Conservation (phyloP, 2,888 invertebrate species). For the Latrodectus elegans region DNA sequence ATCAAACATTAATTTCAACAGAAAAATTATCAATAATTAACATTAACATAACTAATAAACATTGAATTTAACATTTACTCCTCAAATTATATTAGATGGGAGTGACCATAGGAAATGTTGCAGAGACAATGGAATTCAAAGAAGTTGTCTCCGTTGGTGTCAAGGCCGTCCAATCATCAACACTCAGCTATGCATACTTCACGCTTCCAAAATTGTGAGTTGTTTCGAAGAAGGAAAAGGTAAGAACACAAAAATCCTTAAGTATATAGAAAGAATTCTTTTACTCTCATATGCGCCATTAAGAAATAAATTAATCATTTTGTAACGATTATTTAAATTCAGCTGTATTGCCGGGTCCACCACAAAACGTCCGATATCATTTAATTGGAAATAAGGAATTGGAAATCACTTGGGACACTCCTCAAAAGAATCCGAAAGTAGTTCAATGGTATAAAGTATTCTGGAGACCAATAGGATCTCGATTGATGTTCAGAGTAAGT, state of each 20-base stretch:
- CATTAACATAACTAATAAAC: no score
- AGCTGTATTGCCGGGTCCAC: constrained; percentile 86
- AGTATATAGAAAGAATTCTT: no score
- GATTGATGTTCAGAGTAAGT: constrained; percentile 71
- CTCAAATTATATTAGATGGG: constrained; percentile 74
- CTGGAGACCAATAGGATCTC: constrained; percentile 82
- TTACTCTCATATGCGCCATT: no score
- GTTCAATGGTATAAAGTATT: constrained; percentile 89
- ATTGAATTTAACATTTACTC: no score
- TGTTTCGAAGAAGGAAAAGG: constrained; percentile 87
- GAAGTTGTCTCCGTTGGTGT: constrained; percentile 88
- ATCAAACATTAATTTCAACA: no score
- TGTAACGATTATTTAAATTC: not conserved
- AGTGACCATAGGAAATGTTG: constrained; percentile 89
- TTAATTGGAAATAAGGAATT: constrained; percentile 44
- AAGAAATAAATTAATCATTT: not conserved
- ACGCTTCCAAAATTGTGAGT: constrained; percentile 85
- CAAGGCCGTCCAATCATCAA: constrained; percentile 84
- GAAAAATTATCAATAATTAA: no score
- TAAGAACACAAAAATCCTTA: constrained; percentile 70
- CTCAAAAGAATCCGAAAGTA: constrained; percentile 86
- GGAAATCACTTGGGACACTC: constrained; percentile 84
- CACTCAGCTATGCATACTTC: constrained; percentile 82
- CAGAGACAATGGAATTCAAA: constrained; percentile 85
- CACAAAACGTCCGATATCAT: constrained; percentile 78